A percentile compares a stretch with the other conserved stretches of the same genome.
Conservation (phyloP, 2,797 vertebrate species). For the Pampus argenteus region DNA sequence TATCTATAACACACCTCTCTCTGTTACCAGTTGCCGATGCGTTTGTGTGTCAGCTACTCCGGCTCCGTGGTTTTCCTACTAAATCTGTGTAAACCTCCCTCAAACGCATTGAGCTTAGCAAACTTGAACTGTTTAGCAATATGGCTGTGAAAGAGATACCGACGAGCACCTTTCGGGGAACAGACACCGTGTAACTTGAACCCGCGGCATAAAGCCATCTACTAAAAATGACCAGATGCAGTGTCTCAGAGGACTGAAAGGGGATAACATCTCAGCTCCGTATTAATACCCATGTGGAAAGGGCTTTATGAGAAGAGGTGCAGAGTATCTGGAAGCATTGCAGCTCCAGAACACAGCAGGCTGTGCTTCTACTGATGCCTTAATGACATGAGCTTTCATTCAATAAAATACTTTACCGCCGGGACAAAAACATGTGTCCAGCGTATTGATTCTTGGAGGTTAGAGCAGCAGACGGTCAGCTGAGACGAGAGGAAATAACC, state of each 20-base stretch:
- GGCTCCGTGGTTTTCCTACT: slow-evolving; percentile 42
- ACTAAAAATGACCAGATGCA: slow-evolving; percentile 58
- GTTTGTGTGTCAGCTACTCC: slow-evolving; percentile 47
- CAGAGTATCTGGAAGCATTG: slow-evolving; percentile 10
- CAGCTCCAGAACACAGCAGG: slow-evolving; percentile 28
- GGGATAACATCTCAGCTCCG: slow-evolving; percentile 59
- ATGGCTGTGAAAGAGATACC: slow-evolving; percentile 63
- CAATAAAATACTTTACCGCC: slow-evolving; percentile 62
- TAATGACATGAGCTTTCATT: slow-evolving; percentile 50
- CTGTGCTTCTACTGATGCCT: slow-evolving; percentile 52
- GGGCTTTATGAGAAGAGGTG: slow-evolving; percentile 41
- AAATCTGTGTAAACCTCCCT: slow-evolving; percentile 57
- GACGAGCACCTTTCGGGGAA: slow-evolving; percentile 63
- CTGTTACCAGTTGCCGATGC: slow-evolving; percentile 38
- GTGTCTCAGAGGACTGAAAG: slow-evolving; percentile 44
- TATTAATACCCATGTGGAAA: slow-evolving; percentile 45
- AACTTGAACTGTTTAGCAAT: slow-evolving; percentile 56
- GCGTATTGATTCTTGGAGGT: slow-evolving; percentile 27
- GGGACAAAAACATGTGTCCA: slow-evolving; percentile 28
- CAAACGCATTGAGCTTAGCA: slow-evolving; percentile 47
- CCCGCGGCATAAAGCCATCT: slow-evolving; percentile 59
- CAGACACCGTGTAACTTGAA: slow-evolving; percentile 64
- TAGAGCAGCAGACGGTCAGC: slow-evolving; percentile 35
- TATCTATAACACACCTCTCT: slow-evolving; percentile 17
- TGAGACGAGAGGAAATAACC: neutral